These are phyloP conservation scores for Vesta saturnalis DNA, from an alignment of 2,888 invertebrate species.

Conservation along the genomic window DNA sequence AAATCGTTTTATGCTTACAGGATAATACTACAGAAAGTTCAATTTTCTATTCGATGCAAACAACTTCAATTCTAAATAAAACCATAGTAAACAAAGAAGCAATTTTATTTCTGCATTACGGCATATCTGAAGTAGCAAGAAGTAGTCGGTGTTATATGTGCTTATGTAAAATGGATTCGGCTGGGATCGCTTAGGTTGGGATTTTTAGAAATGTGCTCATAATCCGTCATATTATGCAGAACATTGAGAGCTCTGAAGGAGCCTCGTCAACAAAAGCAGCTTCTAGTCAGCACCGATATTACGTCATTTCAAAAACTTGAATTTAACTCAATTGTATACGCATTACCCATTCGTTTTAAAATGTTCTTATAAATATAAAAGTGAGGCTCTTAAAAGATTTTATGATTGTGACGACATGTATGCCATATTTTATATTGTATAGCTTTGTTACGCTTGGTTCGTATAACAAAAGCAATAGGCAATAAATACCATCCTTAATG, in stretches of 20 bases:
- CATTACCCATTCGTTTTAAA: not conserved
- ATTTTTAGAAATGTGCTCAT: conserved; percentile 57
- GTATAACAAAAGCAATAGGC: not conserved
- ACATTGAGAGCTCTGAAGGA: conserved; percentile 43
- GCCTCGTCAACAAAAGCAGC: conserved; percentile 37
- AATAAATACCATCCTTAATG: not conserved
- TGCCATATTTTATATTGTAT: not conserved
- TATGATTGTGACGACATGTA: not conserved
- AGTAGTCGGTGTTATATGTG: conserved; percentile 52
- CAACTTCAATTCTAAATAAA: conserved; percentile 11
- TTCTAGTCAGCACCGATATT: conserved; percentile 28
- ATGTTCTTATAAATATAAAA: conserved; percentile 4
- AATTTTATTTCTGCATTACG: conserved; percentile 45
- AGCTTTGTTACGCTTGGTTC: conserved; percentile 1
- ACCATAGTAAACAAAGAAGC: conserved; percentile 21
- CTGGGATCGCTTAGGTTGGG: conserved; percentile 51
- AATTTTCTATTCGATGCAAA: conserved; percentile 9
- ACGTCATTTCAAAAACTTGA: conserved; percentile 19
- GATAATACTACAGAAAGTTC: not conserved
- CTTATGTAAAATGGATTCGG: conserved; percentile 55
- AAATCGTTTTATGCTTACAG: not conserved
- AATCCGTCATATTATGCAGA: conserved; percentile 57
- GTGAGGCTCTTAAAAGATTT: not conserved
- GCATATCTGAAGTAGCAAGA: conserved; percentile 43
- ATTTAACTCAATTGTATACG: conserved; percentile 17